phyloP scores from a whole-genome alignment of 2,113 vertebrate genomes.

The Melanotaenia duboulayi region DNA sequence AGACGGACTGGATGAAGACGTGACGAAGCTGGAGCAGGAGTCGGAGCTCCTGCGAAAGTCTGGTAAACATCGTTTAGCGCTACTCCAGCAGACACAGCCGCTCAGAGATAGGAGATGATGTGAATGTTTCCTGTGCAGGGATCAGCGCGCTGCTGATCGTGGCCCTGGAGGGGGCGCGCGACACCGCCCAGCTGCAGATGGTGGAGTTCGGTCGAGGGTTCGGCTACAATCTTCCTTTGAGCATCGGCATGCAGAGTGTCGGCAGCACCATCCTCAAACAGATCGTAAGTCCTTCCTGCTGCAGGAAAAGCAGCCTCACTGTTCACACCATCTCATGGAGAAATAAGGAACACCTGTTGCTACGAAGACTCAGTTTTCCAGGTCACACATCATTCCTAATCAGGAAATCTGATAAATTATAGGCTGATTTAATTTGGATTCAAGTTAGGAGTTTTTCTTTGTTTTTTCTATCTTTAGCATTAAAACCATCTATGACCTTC shows the following conservation, averaged over 20 bases:
- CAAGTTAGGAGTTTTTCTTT: too few relatives aligned
- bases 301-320: not conserved
- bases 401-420: too few relatives aligned
- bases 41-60: constrained; percentile 73
- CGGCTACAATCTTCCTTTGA: constrained; percentile 82
- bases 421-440: too few relatives aligned
- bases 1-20: constrained; percentile 85
- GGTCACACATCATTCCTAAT: too few relatives aligned
- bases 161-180: constrained; percentile 82
- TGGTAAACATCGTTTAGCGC: constrained; percentile 67
- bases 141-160: constrained; percentile 84
- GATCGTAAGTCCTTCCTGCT: constrained; percentile 82
- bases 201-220: constrained; percentile 91
- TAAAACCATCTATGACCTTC: too few relatives aligned
- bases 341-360: too few relatives aligned
- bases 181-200: constrained; percentile 82
- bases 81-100: too few relatives aligned
- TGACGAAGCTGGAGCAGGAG: constrained; percentile 77
- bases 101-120: too few relatives aligned
- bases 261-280: constrained; percentile 81
- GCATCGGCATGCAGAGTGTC: constrained; percentile 81
- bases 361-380: too few relatives aligned
- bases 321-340: not conserved
- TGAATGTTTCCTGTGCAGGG: constrained; percentile 69
- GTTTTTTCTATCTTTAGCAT: too few relatives aligned